phyloP scores from a whole-genome alignment of 2,888 invertebrate species.

The Leptothorax acervorum region DNA sequence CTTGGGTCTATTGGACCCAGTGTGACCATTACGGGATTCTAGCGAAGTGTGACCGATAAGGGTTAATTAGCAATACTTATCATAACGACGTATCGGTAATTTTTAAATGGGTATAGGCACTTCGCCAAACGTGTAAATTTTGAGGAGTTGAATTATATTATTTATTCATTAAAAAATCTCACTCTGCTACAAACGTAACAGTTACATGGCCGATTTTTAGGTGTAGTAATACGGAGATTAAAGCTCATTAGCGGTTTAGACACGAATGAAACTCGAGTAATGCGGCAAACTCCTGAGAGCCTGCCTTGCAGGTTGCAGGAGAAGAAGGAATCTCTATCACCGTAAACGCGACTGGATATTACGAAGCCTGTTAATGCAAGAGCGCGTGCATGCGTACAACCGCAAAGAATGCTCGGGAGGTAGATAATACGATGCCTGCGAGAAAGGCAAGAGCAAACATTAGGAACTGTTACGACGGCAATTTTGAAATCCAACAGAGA shows the following conservation, averaged over 20 bases:
- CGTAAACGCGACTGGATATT: slow-evolving; percentile 32
- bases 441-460: slow-evolving; percentile 48
- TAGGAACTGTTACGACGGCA: slow-evolving; percentile 24
- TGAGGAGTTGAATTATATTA: background rate
- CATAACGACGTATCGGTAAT: background rate
- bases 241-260: slow-evolving; percentile 3
- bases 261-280: background rate
- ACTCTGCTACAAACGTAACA: background rate
- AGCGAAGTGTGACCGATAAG: no score
- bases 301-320: background rate
- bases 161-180: background rate
- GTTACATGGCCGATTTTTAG: background rate
- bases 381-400: slow-evolving; percentile 28
- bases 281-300: background rate
- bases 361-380: slow-evolving; percentile 33
- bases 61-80: background rate
- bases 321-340: slow-evolving; percentile 19
- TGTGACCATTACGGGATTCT: no score
- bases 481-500: slow-evolving; percentile 41
- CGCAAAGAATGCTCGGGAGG: slow-evolving; percentile 36
- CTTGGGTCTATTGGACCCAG: no score
- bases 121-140: background rate
- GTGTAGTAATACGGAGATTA: background rate
- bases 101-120: background rate
- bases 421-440: slow-evolving; percentile 45